Percentiles rank a stretch among this genome's conserved stretches.
Evolutionary conservation across 2,797 vertebrate species (phyloP).

Genomic region (Bradypodion ventrale): DNA sequence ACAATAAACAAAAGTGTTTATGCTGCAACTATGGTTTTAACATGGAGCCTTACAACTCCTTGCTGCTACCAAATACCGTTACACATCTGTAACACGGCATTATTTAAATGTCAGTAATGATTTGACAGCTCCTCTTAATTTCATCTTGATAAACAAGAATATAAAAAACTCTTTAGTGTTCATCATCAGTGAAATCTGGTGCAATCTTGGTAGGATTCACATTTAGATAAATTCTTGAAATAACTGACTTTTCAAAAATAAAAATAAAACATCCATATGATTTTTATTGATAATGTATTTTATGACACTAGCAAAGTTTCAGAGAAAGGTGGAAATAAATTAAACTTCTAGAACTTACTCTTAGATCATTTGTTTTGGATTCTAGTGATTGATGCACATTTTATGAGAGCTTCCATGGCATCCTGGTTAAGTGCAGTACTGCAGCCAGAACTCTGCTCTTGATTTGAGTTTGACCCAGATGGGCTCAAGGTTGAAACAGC

Average conservation of each 20-base stretch:
- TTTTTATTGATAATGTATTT: not conserved
- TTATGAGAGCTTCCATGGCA: too few species aligned
- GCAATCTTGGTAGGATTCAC: not conserved
- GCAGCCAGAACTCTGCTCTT: too few species aligned
- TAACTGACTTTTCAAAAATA: not conserved
- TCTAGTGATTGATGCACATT: not conserved
- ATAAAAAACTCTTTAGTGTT: not conserved
- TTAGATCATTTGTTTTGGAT: not conserved
- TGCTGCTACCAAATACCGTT: not conserved
- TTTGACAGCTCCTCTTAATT: not conserved
- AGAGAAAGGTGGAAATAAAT: not conserved
- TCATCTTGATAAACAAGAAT: slow-evolving; percentile 1
- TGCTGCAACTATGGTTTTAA: not conserved
- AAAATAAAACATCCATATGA: not conserved
- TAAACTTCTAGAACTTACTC: not conserved
- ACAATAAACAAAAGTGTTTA: slow-evolving; percentile 2
- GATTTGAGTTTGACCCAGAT: too few species aligned
- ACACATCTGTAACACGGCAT: slow-evolving; percentile 9
- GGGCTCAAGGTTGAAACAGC: too few species aligned
- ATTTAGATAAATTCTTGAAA: slow-evolving; percentile 1
- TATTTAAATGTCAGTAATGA: slow-evolving; percentile 15
- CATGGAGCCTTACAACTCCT: not conserved
- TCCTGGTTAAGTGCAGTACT: too few species aligned
- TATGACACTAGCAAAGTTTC: not conserved
- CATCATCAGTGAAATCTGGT: not conserved